Evolutionary conservation across 2,797 vertebrate genomes (phyloP), one percentile per base, ranked within the genome.

Genomic region (Bradypodion ventrale): DNA sequence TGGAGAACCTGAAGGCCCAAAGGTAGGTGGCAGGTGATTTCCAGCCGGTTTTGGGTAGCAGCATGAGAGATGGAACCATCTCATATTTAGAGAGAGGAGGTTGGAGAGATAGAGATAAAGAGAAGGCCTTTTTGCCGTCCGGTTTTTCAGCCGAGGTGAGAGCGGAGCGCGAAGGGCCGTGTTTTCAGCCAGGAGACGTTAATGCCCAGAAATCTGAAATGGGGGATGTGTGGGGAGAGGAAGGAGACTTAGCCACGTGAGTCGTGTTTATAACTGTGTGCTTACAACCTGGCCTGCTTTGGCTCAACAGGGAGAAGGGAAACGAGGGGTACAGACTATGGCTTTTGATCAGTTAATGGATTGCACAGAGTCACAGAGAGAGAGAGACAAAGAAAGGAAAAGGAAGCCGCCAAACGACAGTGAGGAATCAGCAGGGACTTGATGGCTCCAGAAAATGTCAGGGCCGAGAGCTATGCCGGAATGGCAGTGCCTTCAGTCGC

Each of bases 191-290:
- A 40, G 37, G 63, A 81, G 52, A 40, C 9, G 35, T 7, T 80
- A 80, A 75, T 85, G 84, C 84, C 83, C 84, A 80, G 72, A 80
- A 84, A 75, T 75, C 29, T 37, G 73, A 65, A 78, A 85, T n/a
- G 40, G n/a, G 16, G 82, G 35, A 42, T 4, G 19, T 4, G 8
- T 15, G 16, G 52, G 52, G 19, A 19, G 2, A 12, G 5, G 10
- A 8, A 7, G 19, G 12, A 16, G 52, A 7, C n/a, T 9, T 32
- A 46, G 65, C 32, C 66, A 5, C 25, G 59, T 5, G 78, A 59
- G 52, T n/a, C 78, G 68, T 29, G 16, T 62, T 80, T 62, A 37
- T 32, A 8, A 62, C 62, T 49, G 73, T 85, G 84, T 77, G 84
- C 84, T 85, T 85, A 76, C 79, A 81, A 81, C 73, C 40, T 49